These are phyloP conservation scores for Bombyx mandarina DNA, from an alignment of 1,140 invertebrate genomes.

Conservation along the genomic window DNA sequence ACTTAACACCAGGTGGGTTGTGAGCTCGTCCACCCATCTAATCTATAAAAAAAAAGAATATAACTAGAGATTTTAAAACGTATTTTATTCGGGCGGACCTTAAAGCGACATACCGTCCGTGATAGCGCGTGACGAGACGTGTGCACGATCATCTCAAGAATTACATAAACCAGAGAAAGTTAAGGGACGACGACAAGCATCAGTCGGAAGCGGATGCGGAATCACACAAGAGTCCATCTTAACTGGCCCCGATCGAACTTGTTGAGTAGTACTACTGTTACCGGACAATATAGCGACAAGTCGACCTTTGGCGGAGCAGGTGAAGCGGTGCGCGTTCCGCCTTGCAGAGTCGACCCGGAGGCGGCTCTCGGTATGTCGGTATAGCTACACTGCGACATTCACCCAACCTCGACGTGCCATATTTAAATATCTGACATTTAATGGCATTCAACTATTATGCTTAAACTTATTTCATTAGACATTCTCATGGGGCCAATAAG, in stretches of 20 bases:
- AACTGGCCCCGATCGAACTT: constrained; percentile 46
- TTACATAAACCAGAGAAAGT: constrained; percentile 52
- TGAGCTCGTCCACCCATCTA: no score
- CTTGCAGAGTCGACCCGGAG: constrained; percentile 7
- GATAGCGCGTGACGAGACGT: constrained; percentile 13
- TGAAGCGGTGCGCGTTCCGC: constrained; percentile 15
- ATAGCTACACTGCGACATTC: constrained; percentile 29
- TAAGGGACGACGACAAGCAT: constrained; percentile 20
- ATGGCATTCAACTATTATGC: constrained; percentile 23
- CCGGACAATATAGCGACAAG: constrained; percentile 28
- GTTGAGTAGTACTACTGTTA: constrained; percentile 43
- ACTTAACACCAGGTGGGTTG: no score
- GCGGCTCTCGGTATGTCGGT: constrained; percentile 14
- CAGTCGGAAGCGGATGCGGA: constrained; percentile 58
- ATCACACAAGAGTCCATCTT: constrained; percentile 27
- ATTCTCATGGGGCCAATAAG: no score
- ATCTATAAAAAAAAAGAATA: neutral
- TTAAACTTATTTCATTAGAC: no score
- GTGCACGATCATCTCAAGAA: constrained; percentile 8
- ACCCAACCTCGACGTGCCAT: constrained; percentile 29
- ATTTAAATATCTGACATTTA: constrained; percentile 24
- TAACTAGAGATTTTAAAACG: no score
- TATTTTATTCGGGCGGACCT: no score
- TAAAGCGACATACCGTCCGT: constrained; percentile 12
- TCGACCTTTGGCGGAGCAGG: constrained; percentile 33